Conservation (phyloP, 2,113 vertebrate genomes). For the Gymnobelideus leadbeateri region DNA sequence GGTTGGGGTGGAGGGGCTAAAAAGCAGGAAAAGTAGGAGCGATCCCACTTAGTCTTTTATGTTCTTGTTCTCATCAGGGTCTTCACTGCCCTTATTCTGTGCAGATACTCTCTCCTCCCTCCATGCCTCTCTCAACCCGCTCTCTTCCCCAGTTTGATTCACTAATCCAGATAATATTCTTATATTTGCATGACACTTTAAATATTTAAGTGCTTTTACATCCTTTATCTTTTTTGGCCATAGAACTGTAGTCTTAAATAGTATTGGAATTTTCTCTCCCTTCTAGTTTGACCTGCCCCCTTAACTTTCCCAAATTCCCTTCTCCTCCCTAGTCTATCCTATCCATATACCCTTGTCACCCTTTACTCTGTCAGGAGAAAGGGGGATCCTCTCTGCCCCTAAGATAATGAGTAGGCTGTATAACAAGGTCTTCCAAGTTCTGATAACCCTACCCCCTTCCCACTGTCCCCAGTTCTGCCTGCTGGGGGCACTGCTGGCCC, state of each 20-base stretch:
- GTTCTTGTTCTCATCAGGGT: not conserved
- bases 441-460: slow-evolving; percentile 45
- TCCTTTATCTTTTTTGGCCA: not conserved
- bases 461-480: slow-evolving; percentile 84
- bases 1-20: slow-evolving; percentile 41
- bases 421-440: not conserved
- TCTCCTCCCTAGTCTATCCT: not conserved
- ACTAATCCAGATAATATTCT: not conserved
- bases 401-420: not conserved
- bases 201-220: not conserved
- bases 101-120: not conserved
- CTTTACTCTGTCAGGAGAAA: not conserved
- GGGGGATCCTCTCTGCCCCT: not conserved
- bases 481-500: slow-evolving; percentile 88
- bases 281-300: not conserved
- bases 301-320: not conserved
- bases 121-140: not conserved
- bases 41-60: not conserved
- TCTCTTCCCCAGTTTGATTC: not conserved
- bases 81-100: not conserved
- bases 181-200: not conserved
- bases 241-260: not conserved
- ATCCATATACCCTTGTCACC: not conserved
- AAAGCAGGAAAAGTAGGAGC: not conserved
- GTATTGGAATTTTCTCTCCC: not conserved